A percentile compares a stretch with the other conserved stretches of the same genome.
Evolutionary conservation across 2,797 vertebrate species (phyloP).

Genomic region (Protosalanx chinensis): DNA sequence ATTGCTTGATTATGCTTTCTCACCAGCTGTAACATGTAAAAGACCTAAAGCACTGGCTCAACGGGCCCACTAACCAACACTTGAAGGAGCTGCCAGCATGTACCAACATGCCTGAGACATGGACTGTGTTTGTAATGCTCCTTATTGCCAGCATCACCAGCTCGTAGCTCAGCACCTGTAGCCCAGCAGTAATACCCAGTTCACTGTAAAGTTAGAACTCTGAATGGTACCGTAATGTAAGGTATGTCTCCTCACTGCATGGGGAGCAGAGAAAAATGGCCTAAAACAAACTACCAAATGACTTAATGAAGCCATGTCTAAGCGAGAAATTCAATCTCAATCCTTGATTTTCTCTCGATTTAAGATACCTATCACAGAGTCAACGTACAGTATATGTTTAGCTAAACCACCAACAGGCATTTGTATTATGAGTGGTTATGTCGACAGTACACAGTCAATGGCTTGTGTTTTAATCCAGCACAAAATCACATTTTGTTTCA

Average conservation of each 20-base stretch:
- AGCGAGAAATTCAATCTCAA: neutral
- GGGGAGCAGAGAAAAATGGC: neutral
- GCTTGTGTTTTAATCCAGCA: constrained; percentile 27
- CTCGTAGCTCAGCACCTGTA: constrained; percentile 30
- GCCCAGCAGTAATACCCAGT: constrained; percentile 4
- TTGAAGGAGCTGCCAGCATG: constrained; percentile 48
- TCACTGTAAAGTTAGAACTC: neutral
- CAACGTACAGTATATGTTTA: neutral
- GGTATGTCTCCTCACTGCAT: neutral
- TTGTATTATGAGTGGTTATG: constrained; percentile 12
- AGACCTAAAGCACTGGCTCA: constrained; percentile 54
- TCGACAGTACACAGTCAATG: constrained; percentile 15
- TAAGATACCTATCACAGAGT: neutral
- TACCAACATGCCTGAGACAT: constrained; percentile 61
- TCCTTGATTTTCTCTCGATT: neutral
- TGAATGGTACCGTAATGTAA: neutral
- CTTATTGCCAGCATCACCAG: constrained; percentile 2
- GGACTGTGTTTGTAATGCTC: constrained; percentile 56
- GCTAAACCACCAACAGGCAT: neutral
- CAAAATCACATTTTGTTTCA: constrained; percentile 52
- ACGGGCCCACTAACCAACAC: constrained; percentile 33
- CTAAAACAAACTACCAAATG: neutral
- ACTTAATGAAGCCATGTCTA: neutral
- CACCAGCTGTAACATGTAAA: constrained; percentile 61
- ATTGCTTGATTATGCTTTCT: constrained; percentile 54